phyloP scores from a whole-genome alignment of 2,888 invertebrate species.

The Schizaphis graminum region DNA sequence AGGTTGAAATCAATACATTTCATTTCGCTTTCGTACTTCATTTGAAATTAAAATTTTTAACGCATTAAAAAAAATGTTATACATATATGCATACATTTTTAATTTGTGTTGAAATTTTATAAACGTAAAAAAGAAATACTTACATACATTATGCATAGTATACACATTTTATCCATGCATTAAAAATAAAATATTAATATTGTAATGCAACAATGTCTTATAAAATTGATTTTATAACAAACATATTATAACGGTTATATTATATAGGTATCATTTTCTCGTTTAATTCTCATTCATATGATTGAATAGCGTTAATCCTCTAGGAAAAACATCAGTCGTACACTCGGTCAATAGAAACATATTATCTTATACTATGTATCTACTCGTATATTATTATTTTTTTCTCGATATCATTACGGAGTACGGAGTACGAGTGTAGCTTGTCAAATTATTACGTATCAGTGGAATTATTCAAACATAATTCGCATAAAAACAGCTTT shows the following conservation, averaged over 20 bases:
- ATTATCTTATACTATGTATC: too few relatives aligned
- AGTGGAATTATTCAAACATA: constrained; percentile 7
- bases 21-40: neutral
- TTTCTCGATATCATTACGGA: neutral
- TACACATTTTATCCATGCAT: neutral
- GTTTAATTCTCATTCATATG: neutral
- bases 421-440: neutral
- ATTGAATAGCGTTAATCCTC: neutral
- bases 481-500: neutral
- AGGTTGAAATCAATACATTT: neutral
- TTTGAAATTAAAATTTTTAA: neutral
- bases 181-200: neutral
- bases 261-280: neutral
- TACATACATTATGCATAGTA: neutral
- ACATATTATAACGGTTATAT: neutral
- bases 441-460: neutral
- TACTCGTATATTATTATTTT: neutral
- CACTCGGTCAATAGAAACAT: neutral
- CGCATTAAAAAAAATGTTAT: neutral
- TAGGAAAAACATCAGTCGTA: neutral
- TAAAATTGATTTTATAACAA: neutral
- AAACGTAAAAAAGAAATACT: neutral
- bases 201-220: neutral
- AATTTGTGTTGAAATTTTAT: neutral
- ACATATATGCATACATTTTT: neutral